A percentile compares a stretch with the other conserved stretches of the same genome.
Evolutionary conservation across 2,888 invertebrate genomes (phyloP).

Genomic region (Lasioglossum zephyrum): DNA sequence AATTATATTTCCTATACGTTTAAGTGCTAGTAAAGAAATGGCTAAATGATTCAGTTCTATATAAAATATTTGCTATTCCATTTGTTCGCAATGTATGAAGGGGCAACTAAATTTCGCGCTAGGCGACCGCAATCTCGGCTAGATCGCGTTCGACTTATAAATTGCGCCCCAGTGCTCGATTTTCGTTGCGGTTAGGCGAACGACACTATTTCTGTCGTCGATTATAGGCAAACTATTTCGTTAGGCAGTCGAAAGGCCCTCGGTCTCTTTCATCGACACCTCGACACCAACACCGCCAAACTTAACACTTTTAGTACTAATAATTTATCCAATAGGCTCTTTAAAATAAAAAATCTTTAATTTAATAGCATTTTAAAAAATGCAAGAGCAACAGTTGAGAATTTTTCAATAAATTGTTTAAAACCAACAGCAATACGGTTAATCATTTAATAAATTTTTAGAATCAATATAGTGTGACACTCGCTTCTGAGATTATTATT

Average conservation of each 20-base stretch:
- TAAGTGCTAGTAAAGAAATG: neutral
- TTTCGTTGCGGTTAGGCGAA: slow-evolving; percentile 62
- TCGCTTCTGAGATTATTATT: too few species aligned
- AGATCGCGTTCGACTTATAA: slow-evolving; percentile 56
- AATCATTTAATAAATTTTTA: too few species aligned
- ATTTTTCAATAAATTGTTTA: too few species aligned
- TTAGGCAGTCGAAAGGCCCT: slow-evolving; percentile 31
- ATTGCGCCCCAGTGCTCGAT: slow-evolving; percentile 66
- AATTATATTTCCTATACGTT: neutral
- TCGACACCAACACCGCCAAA: neutral
- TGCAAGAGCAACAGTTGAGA: too few species aligned
- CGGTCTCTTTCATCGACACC: slow-evolving; percentile 28
- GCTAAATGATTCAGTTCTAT: neutral
- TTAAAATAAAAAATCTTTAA: neutral
- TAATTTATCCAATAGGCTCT: neutral
- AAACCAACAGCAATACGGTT: too few species aligned
- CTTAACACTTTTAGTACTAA: neutral
- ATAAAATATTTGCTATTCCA: neutral
- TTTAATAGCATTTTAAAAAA: too few species aligned
- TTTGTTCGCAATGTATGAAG: neutral
- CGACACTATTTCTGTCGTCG: slow-evolving; percentile 66
- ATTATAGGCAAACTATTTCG: slow-evolving; percentile 54
- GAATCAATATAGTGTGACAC: too few species aligned
- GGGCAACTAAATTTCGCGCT: neutral
- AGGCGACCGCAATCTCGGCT: neutral